Base-by-base conservation (phyloP, 2,888 invertebrate genomes). In the Galerucella nymphaeae region DNA sequence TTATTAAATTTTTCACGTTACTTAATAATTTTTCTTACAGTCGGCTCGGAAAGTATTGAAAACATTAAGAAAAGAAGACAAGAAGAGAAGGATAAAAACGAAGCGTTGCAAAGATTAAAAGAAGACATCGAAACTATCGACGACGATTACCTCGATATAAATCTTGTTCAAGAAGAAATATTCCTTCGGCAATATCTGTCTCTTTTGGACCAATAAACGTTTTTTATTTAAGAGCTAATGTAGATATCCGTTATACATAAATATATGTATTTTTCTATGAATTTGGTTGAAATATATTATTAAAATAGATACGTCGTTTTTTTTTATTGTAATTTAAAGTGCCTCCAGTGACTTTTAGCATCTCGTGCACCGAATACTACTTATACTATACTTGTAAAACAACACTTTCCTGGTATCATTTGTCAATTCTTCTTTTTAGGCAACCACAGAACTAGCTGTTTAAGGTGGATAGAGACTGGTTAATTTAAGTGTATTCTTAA, bases 141-240 rank as follows among this genome's bases (percentile, higher is more conserved):
- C 53, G 93, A 93, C 78, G 94, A 93, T 77, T 92, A 95, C 82
- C 87, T 95, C 70, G 93, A 94, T 86, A 86, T 93, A 18, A 89
- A 91, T 0, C 87, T 95, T 18, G 85, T 88, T 0, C 91, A 93
- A 75, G 95, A 95, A 83, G 91, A 92, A 80, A 86, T 89, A 48
- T 91, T 93, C 81, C 88, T 94, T 1, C 88, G 86, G 16, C 91
- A 92, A 83, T 94, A 94, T 85, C 90, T 91, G 83, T 88, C 89
- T 0, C 85, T 93, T 63, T 86, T 93, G 38, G 80, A 85, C 73
- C 81, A 83, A 69, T 72, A 18, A 57, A 38, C 42, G 10, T n/a
- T 57, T 66, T n/a, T 38, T 59, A 30, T 67, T 45, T 45, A 58
- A 30, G 58, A 58, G 6, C 13, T 58, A 58, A 58, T 14, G 14